Conservation (phyloP, 2,888 invertebrate species). For the Asteroscopus sphinx region DNA sequence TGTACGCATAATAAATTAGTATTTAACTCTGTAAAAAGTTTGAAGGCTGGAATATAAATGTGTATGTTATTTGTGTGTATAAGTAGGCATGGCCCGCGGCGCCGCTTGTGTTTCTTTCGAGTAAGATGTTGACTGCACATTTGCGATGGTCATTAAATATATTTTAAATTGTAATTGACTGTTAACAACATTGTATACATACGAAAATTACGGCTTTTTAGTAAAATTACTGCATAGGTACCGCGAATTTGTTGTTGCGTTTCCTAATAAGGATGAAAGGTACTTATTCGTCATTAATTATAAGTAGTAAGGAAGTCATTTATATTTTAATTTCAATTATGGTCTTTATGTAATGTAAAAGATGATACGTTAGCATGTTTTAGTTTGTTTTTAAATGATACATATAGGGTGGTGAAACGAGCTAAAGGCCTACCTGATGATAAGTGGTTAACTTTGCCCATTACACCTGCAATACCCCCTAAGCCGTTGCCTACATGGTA, state of each 20-base stretch:
- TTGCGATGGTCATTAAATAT: constrained; percentile 21
- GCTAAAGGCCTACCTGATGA: too few relatives aligned
- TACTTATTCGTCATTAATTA: too few relatives aligned
- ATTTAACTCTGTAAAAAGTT: constrained; percentile 47
- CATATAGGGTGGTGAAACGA: too few relatives aligned
- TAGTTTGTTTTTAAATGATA: too few relatives aligned
- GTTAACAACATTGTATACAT: constrained; percentile 30
- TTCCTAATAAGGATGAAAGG: neutral
- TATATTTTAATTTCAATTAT: too few relatives aligned
- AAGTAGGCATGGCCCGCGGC: constrained; percentile 23
- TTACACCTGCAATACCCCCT: too few relatives aligned
- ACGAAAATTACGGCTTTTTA: constrained; percentile 17
- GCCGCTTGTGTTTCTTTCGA: constrained; percentile 29
- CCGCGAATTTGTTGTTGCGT: constrained; percentile 6
- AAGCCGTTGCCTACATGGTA: too few relatives aligned
- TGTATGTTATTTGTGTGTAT: constrained; percentile 33
- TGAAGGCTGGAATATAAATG: constrained; percentile 26
- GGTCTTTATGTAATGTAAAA: too few relatives aligned
- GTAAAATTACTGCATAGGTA: constrained; percentile 4
- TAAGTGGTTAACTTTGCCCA: too few relatives aligned
- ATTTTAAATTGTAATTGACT: constrained; percentile 41
- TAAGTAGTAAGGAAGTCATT: too few relatives aligned
- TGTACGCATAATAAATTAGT: constrained; percentile 45
- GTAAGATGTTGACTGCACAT: constrained; percentile 32
- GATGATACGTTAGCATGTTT: too few relatives aligned